Percentiles rank a stretch among this genome's conserved stretches.
phyloP scores from a whole-genome alignment of 2,113 vertebrate species.

The Otolemur garnettii region DNA sequence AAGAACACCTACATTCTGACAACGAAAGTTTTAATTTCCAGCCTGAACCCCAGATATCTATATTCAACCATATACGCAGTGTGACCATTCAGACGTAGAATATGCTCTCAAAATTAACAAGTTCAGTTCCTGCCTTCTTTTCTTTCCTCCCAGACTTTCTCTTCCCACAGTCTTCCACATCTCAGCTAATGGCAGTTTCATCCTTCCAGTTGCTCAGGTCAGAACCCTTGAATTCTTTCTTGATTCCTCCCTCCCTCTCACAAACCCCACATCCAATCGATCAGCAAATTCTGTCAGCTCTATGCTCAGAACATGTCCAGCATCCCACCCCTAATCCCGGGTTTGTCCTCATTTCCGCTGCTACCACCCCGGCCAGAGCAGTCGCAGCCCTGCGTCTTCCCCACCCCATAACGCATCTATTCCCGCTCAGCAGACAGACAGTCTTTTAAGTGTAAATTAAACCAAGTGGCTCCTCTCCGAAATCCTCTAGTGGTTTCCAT shows the following conservation, averaged over 20 bases:
- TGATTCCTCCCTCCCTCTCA: neutral
- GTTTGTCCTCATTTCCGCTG: neutral
- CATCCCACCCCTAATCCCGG: neutral
- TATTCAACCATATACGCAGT: neutral
- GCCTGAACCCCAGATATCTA: neutral
- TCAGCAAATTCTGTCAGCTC: constrained; percentile 15
- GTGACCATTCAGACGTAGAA: neutral
- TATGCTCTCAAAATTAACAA: neutral
- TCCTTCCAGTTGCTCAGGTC: constrained; percentile 57
- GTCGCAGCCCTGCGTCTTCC: neutral
- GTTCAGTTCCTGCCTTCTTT: neutral
- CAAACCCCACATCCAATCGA: neutral
- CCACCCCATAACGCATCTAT: neutral
- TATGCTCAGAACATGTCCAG: neutral
- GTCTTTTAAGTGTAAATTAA: neutral
- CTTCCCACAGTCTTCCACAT: neutral
- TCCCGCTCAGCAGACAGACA: neutral
- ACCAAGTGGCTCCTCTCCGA: neutral
- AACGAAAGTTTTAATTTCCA: constrained; percentile 5
- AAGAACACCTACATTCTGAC: neutral
- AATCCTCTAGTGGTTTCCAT: neutral
- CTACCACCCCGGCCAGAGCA: neutral
- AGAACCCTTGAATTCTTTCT: constrained; percentile 53
- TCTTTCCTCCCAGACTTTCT: neutral
- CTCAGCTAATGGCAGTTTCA: neutral